Base-by-base conservation (phyloP, 2,888 invertebrate species). In the Clivina fossor region DNA sequence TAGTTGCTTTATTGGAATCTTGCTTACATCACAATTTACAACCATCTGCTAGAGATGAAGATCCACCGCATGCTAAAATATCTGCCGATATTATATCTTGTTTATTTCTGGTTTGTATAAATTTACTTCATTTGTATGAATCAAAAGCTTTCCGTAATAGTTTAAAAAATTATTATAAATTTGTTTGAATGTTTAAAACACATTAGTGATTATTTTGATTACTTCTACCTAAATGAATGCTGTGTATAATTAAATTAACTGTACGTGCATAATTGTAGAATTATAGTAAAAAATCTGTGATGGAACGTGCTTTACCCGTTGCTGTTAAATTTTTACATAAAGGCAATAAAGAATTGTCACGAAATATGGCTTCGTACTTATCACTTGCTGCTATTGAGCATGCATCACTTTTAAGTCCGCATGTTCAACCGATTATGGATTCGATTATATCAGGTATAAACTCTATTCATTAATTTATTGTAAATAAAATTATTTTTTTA, bases 51-150 rank as follows among this genome's bases (percentile, higher is more conserved):
- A 77, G 84, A 64, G 90, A 91, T 73, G 90, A 90, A 68, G 94
- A 95, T 76, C 92, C 94, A 28, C 94, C 95, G 1, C 95, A 96
- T 80, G 93, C 94, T 40, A 96, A 96, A 77, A 95, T 96, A 68
- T 93, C 94, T 15, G 91, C 93, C 38, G 96, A 96, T 76, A 86
- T 96, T 60, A 89, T 96, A 69, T 93, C 93, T 63, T 93, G 93
- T 74, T 88, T 96, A 72, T 95, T 96, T 76, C 77, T 93, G 81
- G 94, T 93, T 73, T 78, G 81, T 71, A 20, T 38, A 26, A 41
- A 40, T 38, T n/a, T 20, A 26, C 26, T 7, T 7, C 26, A 30
- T 30, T 13, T n/a, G n/a, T n/a, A n/a, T n/a, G n/a, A n/a, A n/a
- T n/a, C n/a, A n/a, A n/a, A n/a, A n/a, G n/a, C n/a, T n/a, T n/a